Evolutionary conservation across 2,797 vertebrate genomes (phyloP), one percentile per base, ranked within the genome.

Genomic region (Podarcis siculus): DNA sequence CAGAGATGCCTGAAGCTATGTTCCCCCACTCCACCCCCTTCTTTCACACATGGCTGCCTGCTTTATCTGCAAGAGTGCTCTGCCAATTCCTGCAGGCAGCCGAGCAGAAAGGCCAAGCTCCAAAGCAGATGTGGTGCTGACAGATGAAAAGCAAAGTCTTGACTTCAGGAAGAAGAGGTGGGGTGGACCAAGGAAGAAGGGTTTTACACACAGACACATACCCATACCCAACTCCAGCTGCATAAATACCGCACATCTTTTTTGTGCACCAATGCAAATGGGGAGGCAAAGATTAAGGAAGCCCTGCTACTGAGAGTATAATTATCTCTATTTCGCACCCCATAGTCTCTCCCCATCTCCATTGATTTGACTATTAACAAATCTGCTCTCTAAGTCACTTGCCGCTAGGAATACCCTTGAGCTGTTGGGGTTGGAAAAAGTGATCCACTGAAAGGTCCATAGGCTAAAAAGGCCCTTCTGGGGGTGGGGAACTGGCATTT

Each of bases 41-140:
- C 90, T 86, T 88, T 90, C 88, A 84, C 91, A 91, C 86, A 88
- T 89, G 91, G 86, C 86, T 91, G 91, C 79, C 32, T 83, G 37
- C 80, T 92, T 92, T 87, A 91, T 91, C 83, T 91, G 91, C 87
- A 90, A 90, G 86, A 89, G 72, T 80, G 87, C 88, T 82, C 79
- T 79, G 84, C 80, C 86, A 75, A 79, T 82, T 89, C 67, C 32
- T 23, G 42, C 61, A 87, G 86, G 90, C 91, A 89, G 87, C 83
- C 83, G 32, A 85, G 93, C 90, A 91, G 90, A 93, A 93, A 92
- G 89, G 86, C 87, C 86, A 78, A 85, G 87, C 87, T 84, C 86
- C 61, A 79, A 69, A 90, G 79, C 91, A 92, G 90, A 89, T 93
- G 86, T 92, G 72, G 58, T 72, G 67, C 69, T 80, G 73, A 84